These are phyloP conservation scores for Entosphenus tridentatus DNA, from an alignment of 2,113 vertebrate genomes.

Conservation along the genomic window DNA sequence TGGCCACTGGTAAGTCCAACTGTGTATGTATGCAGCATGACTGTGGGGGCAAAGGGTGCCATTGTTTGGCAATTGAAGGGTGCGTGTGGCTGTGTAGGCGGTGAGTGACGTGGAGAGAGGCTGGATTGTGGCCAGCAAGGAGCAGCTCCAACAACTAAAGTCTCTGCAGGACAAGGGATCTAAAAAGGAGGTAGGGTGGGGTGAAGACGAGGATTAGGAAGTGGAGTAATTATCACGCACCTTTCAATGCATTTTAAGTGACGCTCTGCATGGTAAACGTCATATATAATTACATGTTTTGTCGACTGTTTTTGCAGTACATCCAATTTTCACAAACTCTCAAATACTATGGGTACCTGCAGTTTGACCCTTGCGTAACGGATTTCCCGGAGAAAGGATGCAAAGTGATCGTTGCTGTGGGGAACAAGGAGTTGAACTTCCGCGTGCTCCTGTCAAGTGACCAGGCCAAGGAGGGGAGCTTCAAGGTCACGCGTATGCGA, in stretches of 20 bases:
- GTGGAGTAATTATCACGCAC: too few species aligned
- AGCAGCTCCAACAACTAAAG: slow-evolving; percentile 82
- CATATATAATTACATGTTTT: neutral
- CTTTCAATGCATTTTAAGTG: neutral
- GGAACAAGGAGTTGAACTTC: slow-evolving; percentile 94
- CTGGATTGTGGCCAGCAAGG: slow-evolving; percentile 91
- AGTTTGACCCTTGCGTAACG: slow-evolving; percentile 79
- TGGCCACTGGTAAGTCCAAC: too few species aligned
- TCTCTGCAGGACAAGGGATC: slow-evolving; percentile 95
- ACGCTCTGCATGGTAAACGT: neutral
- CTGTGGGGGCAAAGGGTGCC: too few species aligned
- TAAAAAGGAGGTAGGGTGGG: slow-evolving; percentile 57
- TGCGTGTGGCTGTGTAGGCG: slow-evolving; percentile 25
- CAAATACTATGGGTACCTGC: slow-evolving; percentile 83
- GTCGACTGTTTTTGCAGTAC: slow-evolving; percentile 30
- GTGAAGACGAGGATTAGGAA: too few species aligned
- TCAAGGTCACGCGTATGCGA: slow-evolving; percentile 94
- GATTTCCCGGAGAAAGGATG: slow-evolving; percentile 95
- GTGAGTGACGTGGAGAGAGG: slow-evolving; percentile 78
- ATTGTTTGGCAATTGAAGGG: too few species aligned
- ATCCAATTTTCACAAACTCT: slow-evolving; percentile 78
- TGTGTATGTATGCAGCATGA: too few species aligned
- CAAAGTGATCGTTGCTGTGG: slow-evolving; percentile 73
- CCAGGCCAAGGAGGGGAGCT: slow-evolving; percentile 87
- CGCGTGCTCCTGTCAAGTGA: slow-evolving; percentile 76